Evolutionary conservation across 2,888 invertebrate species (phyloP), one percentile per base, ranked within the genome.

Genomic region (Proisotoma minuta): DNA sequence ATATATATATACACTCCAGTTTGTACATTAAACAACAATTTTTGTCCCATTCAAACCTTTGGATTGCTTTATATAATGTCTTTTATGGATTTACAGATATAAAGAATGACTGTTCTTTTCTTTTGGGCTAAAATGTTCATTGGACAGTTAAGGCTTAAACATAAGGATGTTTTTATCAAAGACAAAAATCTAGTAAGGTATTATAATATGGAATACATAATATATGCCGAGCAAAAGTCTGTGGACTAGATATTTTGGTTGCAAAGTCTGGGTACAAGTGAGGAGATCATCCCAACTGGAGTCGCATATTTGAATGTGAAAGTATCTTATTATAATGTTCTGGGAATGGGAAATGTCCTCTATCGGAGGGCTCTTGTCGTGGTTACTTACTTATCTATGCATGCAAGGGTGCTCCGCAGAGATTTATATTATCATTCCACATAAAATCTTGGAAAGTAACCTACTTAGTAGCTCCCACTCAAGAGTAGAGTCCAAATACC

Each of bases 61-160:
- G n/a, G 49, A 63, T 60, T 60, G 62, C 63, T 65, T 63, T 63
- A 62, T 63, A 65, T 66, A 62, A 64, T 64, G 63, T 62, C 60
- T 62, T 66, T 64, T 62, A 63, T 63, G 63, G 62, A 48, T 54
- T 58, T 63, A 63, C 59, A 61, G 63, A 63, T 61, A 66, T 66
- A 63, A 66, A 66, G 66, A 66, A 66, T 63, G 66, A 66, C 63
- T 66, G 63, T 58, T 63, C 59, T 60, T 60, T 66, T 63, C 57
- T 27, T 34, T 34, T 34, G 34, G 34, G 34, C 15, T 34, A n/a
- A n/a, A n/a, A n/a, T n/a, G n/a, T n/a, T n/a, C n/a, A n/a, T 34
- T 34, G 15, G 34, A 34, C 8, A 34, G 34, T n/a, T n/a, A n/a
- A n/a, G n/a, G n/a, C n/a, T n/a, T n/a, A n/a, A n/a, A n/a, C n/a